Evolutionary conservation across 2,113 vertebrate species (phyloP).

Genomic region (Bubo scandiacus): DNA sequence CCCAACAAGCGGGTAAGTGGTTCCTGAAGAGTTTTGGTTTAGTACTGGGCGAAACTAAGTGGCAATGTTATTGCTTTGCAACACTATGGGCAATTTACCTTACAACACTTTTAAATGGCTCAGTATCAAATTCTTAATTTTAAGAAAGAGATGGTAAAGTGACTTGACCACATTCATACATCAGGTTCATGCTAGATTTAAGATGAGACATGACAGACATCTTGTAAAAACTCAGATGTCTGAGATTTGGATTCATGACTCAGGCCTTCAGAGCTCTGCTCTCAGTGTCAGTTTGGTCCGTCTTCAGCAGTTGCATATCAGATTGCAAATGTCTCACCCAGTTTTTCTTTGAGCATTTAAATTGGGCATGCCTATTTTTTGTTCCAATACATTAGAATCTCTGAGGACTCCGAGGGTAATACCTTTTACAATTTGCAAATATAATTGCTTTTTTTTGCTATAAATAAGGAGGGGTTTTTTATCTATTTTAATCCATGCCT

Average conservation of each 20-base stretch:
- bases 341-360: background rate
- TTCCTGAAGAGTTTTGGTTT: background rate
- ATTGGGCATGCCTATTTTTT: background rate
- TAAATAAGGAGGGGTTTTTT: background rate
- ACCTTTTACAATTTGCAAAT: background rate
- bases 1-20: background rate
- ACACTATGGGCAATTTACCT: background rate
- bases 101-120: background rate
- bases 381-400: background rate
- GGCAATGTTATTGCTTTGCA: background rate
- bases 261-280: background rate
- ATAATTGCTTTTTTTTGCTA: background rate
- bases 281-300: background rate
- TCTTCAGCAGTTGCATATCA: background rate
- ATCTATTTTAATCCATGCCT: conserved; percentile 10
- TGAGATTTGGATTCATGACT: background rate
- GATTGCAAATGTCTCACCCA: background rate
- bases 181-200: background rate
- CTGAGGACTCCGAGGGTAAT: background rate
- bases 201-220: background rate
- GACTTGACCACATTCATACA: background rate
- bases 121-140: background rate
- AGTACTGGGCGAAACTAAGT: background rate
- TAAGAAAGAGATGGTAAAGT: background rate
- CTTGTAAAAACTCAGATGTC: background rate